Evolutionary conservation across 2,797 vertebrate genomes (phyloP).

Genomic region (Molossus molossus): DNA sequence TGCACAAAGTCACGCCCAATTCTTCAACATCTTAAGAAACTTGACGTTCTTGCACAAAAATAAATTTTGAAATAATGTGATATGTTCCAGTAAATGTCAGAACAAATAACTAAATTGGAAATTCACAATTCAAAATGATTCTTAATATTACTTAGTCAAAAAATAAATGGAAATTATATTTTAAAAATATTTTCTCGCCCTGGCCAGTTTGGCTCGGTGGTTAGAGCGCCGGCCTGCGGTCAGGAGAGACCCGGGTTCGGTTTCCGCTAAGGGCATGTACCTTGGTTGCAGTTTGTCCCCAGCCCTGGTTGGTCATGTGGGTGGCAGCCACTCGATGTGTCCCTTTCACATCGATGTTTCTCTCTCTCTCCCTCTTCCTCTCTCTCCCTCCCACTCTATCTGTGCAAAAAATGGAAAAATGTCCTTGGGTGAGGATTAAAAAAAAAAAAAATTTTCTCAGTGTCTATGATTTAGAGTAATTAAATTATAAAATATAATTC

Average conservation of each 20-base stretch:
- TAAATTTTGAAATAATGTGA: background rate
- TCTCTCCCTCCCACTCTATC: no score
- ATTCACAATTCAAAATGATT: background rate
- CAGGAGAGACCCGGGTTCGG: no score
- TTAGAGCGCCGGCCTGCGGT: no score
- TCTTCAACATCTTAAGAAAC: conserved; percentile 36
- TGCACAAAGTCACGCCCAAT: background rate
- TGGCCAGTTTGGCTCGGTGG: no score
- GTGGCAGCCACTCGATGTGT: no score
- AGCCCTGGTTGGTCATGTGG: no score
- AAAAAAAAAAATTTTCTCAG: background rate
- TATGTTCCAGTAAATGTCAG: background rate
- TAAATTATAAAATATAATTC: conserved; percentile 22
- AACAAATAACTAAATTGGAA: background rate
- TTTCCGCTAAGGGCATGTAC: no score
- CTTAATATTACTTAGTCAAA: background rate
- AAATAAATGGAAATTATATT: background rate
- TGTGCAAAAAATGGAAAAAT: no score
- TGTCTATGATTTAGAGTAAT: conserved; percentile 20
- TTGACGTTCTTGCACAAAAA: background rate
- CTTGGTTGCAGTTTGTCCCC: no score
- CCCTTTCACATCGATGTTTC: no score
- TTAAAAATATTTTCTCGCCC: background rate
- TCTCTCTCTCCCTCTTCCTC: no score
- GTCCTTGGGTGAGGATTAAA: no score